Percentiles rank a stretch among this genome's conserved stretches.
These are phyloP conservation scores for Agonopterix heracliana DNA, from an alignment of 2,888 invertebrate species.

Conservation along the genomic window DNA sequence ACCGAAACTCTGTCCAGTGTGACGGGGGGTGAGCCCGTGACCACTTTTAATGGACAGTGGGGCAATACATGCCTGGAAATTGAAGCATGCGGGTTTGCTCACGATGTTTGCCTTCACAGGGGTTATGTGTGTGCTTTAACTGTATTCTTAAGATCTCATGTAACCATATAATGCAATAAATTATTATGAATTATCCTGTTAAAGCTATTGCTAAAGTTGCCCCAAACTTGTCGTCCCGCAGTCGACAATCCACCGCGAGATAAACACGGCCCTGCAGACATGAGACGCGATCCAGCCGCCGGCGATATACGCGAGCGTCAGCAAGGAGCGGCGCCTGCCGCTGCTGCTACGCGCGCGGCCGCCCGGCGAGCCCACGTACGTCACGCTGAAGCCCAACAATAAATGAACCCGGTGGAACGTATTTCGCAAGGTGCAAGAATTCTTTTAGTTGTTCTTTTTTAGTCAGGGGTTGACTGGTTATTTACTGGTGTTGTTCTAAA, in stretches of 20 bases:
- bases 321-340: conserved; percentile 25
- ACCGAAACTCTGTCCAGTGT: too few species aligned
- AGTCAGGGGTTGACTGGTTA: neutral
- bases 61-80: too few species aligned
- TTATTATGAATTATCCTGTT: too few species aligned
- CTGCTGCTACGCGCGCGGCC: conserved; percentile 26
- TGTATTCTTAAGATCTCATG: too few species aligned
- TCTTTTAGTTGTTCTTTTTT: conserved; percentile 31
- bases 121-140: too few species aligned
- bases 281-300: conserved; percentile 56
- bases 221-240: conserved; percentile 21
- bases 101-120: too few species aligned
- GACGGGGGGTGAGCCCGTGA: too few species aligned
- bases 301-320: conserved; percentile 37
- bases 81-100: too few species aligned
- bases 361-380: conserved; percentile 48
- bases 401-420: conserved; percentile 67
- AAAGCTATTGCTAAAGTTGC: too few species aligned
- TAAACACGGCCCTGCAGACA: conserved; percentile 87
- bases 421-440: conserved; percentile 69
- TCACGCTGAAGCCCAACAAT: conserved; percentile 53
- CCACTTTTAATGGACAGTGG: too few species aligned
- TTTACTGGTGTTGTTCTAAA: neutral
- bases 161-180: too few species aligned
- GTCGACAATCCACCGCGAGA: conserved; percentile 87